Percentiles rank a stretch among this genome's conserved stretches.
phyloP scores from a whole-genome alignment of 2,888 invertebrate genomes.

The Oxytorus armatus region DNA sequence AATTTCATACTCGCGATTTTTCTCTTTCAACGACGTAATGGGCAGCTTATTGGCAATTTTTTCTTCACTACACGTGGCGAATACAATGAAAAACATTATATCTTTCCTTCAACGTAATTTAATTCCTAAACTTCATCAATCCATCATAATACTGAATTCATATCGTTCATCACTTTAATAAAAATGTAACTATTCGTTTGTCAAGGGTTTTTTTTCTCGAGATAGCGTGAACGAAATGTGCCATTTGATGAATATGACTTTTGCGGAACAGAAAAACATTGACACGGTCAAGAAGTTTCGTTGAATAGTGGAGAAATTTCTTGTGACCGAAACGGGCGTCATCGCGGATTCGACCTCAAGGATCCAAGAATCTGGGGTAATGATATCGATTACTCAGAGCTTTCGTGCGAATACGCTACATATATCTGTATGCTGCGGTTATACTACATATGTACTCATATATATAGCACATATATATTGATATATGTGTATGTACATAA shows the following conservation, averaged over 20 bases:
- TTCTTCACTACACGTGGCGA: too few relatives aligned
- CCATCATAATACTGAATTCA: too few relatives aligned
- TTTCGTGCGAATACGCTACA: constrained; percentile 46
- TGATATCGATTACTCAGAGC: constrained; percentile 63
- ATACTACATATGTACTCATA: background rate
- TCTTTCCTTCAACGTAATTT: too few relatives aligned
- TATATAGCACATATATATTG: too few relatives aligned
- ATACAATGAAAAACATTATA: too few relatives aligned
- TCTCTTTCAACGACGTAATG: too few relatives aligned
- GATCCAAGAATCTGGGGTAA: constrained; percentile 64
- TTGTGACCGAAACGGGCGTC: constrained; percentile 50
- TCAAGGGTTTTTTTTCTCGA: background rate
- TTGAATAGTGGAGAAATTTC: constrained; percentile 35
- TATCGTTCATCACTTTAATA: too few relatives aligned
- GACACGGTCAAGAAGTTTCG: constrained; percentile 9
- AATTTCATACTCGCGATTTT: too few relatives aligned
- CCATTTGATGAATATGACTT: background rate
- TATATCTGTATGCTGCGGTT: background rate
- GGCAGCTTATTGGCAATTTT: too few relatives aligned
- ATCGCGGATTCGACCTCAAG: constrained; percentile 43
- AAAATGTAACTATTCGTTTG: too few relatives aligned
- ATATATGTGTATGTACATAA: background rate
- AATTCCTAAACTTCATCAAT: too few relatives aligned
- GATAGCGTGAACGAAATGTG: background rate
- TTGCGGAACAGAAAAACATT: background rate